phyloP scores from a whole-genome alignment of 1,140 invertebrate genomes.

The Drosophila bifasciata region DNA sequence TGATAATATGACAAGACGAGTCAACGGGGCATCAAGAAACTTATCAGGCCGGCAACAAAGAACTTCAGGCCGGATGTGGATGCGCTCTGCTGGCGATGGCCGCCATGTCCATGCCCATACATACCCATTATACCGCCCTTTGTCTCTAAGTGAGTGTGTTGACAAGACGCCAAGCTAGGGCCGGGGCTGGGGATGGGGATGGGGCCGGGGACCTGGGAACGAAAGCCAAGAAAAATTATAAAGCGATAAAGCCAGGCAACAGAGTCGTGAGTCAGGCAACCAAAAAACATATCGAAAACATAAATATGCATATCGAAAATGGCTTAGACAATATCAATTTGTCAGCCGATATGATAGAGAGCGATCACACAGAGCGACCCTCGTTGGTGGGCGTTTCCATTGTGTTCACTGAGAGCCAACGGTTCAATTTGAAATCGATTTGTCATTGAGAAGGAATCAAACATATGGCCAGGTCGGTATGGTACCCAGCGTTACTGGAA shows the following conservation, averaged over 20 bases:
- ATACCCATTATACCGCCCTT: constrained; percentile 22
- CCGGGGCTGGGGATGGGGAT: too few species aligned
- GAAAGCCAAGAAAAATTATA: constrained; percentile 62
- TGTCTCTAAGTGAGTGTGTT: constrained; percentile 41
- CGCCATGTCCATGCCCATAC: not conserved
- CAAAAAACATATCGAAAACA: constrained; percentile 52
- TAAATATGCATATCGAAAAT: constrained; percentile 75
- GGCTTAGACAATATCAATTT: constrained; percentile 67
- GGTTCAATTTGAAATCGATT: constrained; percentile 66
- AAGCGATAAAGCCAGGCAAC: constrained; percentile 60
- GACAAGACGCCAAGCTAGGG: constrained; percentile 54
- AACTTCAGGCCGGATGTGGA: constrained; percentile 46
- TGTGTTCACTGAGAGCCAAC: constrained; percentile 47
- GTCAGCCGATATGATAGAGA: constrained; percentile 68
- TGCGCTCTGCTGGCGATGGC: constrained; percentile 46
- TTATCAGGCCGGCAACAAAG: constrained; percentile 53
- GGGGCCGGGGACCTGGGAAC: constrained; percentile 29
- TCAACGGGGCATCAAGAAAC: constrained; percentile 68
- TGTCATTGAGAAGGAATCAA: constrained; percentile 38
- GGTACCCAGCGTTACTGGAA: not conserved
- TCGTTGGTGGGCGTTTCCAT: constrained; percentile 58
- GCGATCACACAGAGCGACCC: not conserved
- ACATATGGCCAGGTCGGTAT: constrained; percentile 21
- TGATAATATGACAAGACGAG: constrained; percentile 78
- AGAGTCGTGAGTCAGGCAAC: constrained; percentile 45